Base-by-base conservation (phyloP, 1,140 invertebrate genomes). In the Apis cerana region DNA sequence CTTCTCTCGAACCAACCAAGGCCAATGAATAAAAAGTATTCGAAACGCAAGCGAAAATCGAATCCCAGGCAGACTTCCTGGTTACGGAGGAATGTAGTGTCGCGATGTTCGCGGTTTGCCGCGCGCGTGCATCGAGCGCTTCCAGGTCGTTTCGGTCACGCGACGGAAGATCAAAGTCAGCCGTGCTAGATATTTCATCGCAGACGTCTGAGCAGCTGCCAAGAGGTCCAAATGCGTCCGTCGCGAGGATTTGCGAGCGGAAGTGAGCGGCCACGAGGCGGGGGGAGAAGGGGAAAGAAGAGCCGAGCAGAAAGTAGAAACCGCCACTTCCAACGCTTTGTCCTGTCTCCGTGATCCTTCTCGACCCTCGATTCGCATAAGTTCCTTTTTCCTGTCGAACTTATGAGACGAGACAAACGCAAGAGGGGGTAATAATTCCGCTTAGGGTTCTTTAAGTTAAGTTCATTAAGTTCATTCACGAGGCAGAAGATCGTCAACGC, bases 171-270 rank as follows among this genome's bases (percentile, higher is more conserved):
- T 90, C 89, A 90, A 90, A 90, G 89, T 90, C 85, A 88, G 61
- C 52, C 83, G 85, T 88, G 79, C 87, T 88, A 90, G 89, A 90
- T 90, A 90, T 90, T 90, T 90, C 89, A 90, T 87, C 84, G 82
- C 52, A 59, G 62, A 82, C 85, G 82, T 90, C 89, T 89, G 89
- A 89, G 82, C 76, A 61, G 80, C 80, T 90, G 89, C 89, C 87
- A 90, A 90, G 87, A 85, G 87, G 67, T 67, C 83, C 85, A 80
- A 85, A 88, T 83, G 83, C 81, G 78, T 78, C 70, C 78, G 81
- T 79, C 75, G 33, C 72, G 71, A 75, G 88, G 82, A 89, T 89
- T 89, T 89, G 87, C 88, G 87, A 86, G 82, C 88, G 88, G 88
- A 89, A 89, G 82, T 70, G 85, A 87, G 80, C 71, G 75, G 72